Conservation (phyloP, 2,113 vertebrate genomes). For the Bothrops jararaca region DNA sequence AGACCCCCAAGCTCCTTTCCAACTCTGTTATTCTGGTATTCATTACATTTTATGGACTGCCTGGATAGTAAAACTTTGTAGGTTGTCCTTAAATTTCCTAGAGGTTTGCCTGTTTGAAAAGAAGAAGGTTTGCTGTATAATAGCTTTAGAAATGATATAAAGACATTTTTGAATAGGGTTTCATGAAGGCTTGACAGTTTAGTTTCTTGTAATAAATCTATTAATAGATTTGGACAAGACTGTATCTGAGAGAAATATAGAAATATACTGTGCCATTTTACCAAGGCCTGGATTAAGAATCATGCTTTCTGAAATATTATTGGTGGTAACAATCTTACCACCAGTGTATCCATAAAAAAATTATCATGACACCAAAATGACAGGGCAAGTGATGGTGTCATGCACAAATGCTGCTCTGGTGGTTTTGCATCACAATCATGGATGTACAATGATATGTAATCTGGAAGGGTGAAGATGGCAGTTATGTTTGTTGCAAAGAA, state of each 20-base stretch:
- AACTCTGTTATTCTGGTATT: too few species aligned
- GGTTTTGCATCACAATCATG: not conserved
- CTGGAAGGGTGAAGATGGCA: not conserved
- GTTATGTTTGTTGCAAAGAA: not conserved
- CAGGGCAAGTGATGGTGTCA: not conserved
- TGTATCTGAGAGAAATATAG: not conserved
- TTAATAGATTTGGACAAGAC: not conserved
- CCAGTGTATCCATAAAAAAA: not conserved
- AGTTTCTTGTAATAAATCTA: not conserved
- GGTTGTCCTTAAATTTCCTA: constrained; percentile 17
- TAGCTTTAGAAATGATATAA: not conserved
- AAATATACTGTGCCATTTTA: not conserved
- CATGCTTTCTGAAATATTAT: not conserved
- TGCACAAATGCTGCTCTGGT: not conserved
- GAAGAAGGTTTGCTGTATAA: not conserved
- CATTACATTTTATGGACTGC: constrained; percentile 11
- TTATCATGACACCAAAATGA: not conserved
- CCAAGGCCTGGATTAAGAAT: not conserved
- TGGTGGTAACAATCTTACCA: not conserved
- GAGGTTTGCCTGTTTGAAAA: constrained; percentile 13
- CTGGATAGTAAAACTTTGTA: constrained; percentile 15
- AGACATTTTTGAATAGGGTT: not conserved
- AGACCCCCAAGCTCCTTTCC: too few species aligned
- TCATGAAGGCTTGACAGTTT: not conserved
- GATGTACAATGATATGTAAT: not conserved